These are phyloP conservation scores for Clarias batrachus DNA, from an alignment of 2,113 vertebrate genomes.

Conservation along the genomic window DNA sequence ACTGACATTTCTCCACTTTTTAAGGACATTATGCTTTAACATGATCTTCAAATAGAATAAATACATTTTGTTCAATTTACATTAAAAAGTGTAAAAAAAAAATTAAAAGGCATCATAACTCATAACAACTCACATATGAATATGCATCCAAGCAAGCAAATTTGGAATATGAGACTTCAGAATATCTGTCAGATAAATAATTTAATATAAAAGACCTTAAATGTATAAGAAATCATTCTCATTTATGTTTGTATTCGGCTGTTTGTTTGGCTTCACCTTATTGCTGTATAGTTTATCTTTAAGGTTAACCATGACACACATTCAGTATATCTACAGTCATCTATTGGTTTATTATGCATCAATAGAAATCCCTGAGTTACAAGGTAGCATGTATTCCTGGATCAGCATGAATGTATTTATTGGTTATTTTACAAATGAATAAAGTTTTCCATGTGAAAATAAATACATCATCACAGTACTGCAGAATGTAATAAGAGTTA, in stretches of 20 bases:
- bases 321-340: not conserved
- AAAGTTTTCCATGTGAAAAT: not conserved
- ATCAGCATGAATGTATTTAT: not conserved
- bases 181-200: not conserved
- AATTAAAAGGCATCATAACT: too few species aligned
- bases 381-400: not conserved
- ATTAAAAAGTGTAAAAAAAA: too few species aligned
- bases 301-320: not conserved
- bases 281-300: not conserved
- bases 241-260: not conserved
- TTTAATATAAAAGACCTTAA: not conserved
- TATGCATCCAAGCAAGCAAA: not conserved
- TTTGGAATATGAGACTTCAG: not conserved
- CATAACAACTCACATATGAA: too few species aligned
- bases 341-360: constrained; percentile 16
- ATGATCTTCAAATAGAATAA: too few species aligned
- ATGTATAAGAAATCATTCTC: not conserved
- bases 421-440: not conserved
- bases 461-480: not conserved
- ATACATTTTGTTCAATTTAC: too few species aligned
- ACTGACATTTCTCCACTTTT: not conserved
- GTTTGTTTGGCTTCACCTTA: not conserved
- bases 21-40: not conserved
- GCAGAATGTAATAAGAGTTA: not conserved
- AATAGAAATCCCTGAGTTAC: not conserved